phyloP scores from a whole-genome alignment of 2,888 invertebrate genomes.

The Agrochola lychnidis region DNA sequence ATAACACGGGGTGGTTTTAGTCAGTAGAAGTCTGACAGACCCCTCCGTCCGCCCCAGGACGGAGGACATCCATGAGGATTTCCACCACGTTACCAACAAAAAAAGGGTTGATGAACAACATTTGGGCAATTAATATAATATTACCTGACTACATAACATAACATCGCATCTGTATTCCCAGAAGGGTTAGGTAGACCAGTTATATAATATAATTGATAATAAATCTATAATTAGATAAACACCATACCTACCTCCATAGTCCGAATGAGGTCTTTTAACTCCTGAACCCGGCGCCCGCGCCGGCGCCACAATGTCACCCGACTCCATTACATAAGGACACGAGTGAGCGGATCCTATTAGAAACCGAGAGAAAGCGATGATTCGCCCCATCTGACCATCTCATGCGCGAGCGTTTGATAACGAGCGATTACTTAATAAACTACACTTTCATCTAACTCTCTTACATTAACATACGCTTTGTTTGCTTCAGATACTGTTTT shows the following conservation, averaged over 20 bases:
- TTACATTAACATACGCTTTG: conserved; percentile 20
- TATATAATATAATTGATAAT: not conserved
- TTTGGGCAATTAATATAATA: too few species aligned
- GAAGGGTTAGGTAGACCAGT: not conserved
- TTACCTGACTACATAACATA: not conserved
- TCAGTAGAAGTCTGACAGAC: too few species aligned
- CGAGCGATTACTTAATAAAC: conserved; percentile 56
- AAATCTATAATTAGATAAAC: not conserved
- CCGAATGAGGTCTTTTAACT: not conserved
- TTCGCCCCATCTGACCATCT: conserved; percentile 58
- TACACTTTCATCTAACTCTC: conserved; percentile 45
- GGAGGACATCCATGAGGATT: too few species aligned
- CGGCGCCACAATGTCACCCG: conserved; percentile 29
- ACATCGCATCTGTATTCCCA: not conserved
- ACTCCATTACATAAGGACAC: conserved; percentile 56
- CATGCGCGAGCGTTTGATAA: conserved; percentile 53
- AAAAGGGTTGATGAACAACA: too few species aligned
- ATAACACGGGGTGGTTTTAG: too few species aligned
- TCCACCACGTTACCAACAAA: too few species aligned
- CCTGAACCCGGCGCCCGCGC: conserved; percentile 1
- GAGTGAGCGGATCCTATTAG: conserved; percentile 56
- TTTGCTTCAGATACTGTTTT: conserved; percentile 7
- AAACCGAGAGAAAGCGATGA: conserved; percentile 65
- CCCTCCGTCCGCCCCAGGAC: too few species aligned
- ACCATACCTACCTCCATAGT: too few species aligned